Conservation (phyloP, 2,888 invertebrate species). For the Empis stercorea region DNA sequence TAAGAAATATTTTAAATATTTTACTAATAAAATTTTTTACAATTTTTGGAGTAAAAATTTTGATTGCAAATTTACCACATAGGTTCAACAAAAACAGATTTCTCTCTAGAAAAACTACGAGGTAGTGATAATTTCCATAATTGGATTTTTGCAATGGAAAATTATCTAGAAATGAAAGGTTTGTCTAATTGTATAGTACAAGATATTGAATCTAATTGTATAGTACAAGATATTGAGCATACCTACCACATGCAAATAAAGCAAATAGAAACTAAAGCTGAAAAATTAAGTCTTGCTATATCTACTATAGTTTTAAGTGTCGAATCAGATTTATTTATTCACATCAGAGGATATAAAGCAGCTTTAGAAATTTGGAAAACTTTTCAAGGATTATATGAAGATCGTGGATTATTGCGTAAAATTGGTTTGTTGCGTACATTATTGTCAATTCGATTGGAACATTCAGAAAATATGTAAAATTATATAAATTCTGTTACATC, state of each 20-base stretch:
- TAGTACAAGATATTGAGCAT: too few relatives aligned
- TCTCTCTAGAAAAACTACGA: not conserved
- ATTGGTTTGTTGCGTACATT: constrained; percentile 6
- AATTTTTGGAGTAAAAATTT: too few relatives aligned
- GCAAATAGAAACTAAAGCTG: not conserved
- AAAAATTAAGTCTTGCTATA: not conserved
- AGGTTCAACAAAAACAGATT: not conserved
- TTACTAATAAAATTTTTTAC: too few relatives aligned
- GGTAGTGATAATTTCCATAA: not conserved
- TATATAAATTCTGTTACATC: constrained; percentile 6
- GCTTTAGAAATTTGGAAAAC: not conserved
- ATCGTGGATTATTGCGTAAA: constrained; percentile 7
- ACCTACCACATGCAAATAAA: not conserved
- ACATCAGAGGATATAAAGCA: not conserved
- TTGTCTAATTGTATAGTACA: not conserved
- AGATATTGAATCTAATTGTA: not conserved
- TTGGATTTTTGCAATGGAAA: not conserved
- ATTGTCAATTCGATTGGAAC: constrained; percentile 7
- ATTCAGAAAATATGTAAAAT: constrained; percentile 6
- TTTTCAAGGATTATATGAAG: constrained; percentile 2
- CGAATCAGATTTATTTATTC: not conserved
- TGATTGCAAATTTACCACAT: too few relatives aligned
- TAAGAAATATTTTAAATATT: too few relatives aligned
- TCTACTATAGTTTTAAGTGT: not conserved
- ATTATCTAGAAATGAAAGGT: not conserved